A percentile compares a stretch with the other conserved stretches of the same genome.
Evolutionary conservation across 2,797 vertebrate species (phyloP).

Genomic region (Mormyrops attenuatus): DNA sequence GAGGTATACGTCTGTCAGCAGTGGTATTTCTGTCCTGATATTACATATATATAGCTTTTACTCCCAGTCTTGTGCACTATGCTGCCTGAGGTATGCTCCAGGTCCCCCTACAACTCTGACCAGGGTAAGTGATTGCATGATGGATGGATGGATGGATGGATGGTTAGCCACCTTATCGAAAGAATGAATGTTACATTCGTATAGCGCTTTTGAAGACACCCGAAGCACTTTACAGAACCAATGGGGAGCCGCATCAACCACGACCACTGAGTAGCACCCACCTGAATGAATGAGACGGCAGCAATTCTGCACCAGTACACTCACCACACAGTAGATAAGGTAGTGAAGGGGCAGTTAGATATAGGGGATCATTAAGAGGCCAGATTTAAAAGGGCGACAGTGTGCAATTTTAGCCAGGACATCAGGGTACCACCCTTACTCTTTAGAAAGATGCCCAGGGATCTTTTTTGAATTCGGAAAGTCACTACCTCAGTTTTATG

Average conservation of each 20-base stretch:
- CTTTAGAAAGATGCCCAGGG: neutral
- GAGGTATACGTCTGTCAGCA: conserved; percentile 63
- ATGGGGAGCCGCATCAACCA: neutral
- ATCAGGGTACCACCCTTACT: neutral
- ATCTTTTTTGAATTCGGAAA: neutral
- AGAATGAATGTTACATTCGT: neutral
- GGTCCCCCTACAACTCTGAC: neutral
- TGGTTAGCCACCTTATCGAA: neutral
- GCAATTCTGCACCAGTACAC: neutral
- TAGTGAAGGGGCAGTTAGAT: neutral
- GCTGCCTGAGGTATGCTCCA: neutral
- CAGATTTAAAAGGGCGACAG: neutral
- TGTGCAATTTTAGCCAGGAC: neutral
- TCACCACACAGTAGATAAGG: neutral
- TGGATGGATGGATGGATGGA: neutral
- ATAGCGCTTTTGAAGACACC: neutral
- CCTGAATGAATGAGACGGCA: neutral
- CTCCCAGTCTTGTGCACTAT: neutral
- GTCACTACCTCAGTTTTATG: neutral
- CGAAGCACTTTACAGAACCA: neutral
- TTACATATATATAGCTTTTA: neutral
- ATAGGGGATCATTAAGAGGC: neutral
- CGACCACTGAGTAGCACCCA: neutral
- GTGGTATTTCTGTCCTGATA: too few relatives aligned
- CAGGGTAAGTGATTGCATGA: neutral